Percentiles rank a stretch among this genome's conserved stretches.
Evolutionary conservation across 2,797 vertebrate genomes (phyloP).

Genomic region (Phataginus tetradactyla): DNA sequence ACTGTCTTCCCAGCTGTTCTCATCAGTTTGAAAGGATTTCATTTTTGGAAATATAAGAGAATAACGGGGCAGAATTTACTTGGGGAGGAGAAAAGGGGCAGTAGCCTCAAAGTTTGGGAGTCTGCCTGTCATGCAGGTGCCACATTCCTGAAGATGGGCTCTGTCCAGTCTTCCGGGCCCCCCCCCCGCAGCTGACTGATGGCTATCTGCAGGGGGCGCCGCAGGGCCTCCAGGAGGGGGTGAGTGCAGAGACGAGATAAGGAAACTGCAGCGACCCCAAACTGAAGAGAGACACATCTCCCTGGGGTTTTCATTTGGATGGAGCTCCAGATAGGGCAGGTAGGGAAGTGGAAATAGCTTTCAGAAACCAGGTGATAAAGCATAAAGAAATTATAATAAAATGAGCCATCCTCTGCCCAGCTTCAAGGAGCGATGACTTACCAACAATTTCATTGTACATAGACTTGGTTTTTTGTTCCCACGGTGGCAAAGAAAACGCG

Average conservation of each 20-base stretch:
- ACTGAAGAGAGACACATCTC: slow-evolving; percentile 61
- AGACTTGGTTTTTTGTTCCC: neutral
- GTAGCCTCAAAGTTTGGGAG: slow-evolving; percentile 64
- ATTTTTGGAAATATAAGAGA: slow-evolving; percentile 55
- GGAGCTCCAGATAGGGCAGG: slow-evolving; percentile 62
- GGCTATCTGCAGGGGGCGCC: slow-evolving; percentile 51
- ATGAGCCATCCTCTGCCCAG: neutral
- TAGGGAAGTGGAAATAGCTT: slow-evolving; percentile 21
- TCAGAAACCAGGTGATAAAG: slow-evolving; percentile 49
- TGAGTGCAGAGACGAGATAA: slow-evolving; percentile 76
- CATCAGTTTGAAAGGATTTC: slow-evolving; percentile 30
- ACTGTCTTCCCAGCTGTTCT: neutral
- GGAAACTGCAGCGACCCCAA: slow-evolving; percentile 56
- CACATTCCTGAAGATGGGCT: neutral
- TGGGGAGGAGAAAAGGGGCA: neutral
- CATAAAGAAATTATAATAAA: slow-evolving; percentile 44
- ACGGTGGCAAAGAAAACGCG: neutral
- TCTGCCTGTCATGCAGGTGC: slow-evolving; percentile 60
- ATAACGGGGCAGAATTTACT: slow-evolving; percentile 38
- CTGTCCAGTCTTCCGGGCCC: neutral
- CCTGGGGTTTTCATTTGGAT: slow-evolving; percentile 73
- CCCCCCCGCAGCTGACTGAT: slow-evolving; percentile 62
- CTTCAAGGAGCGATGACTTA: neutral
- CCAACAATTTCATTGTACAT: neutral
- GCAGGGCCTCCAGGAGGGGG: slow-evolving; percentile 3